Conservation (phyloP, 2,113 vertebrate species). For the Piaya cayana region DNA sequence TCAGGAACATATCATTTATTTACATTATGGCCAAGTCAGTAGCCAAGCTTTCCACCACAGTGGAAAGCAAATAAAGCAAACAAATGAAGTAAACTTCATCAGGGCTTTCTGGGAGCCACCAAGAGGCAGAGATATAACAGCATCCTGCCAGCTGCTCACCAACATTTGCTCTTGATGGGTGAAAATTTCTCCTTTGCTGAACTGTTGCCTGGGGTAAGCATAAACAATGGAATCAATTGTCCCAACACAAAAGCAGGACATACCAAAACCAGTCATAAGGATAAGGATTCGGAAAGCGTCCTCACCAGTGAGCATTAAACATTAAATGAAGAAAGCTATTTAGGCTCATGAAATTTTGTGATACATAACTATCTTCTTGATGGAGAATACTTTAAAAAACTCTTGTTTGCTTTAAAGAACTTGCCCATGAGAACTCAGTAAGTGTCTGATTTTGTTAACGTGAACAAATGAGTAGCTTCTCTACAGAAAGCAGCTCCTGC, state of each 20-base stretch:
- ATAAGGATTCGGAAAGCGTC: not conserved
- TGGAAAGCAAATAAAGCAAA: not conserved
- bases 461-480: not conserved
- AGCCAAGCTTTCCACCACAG: not conserved
- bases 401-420: not conserved
- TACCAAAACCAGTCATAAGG: not conserved
- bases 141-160: not conserved
- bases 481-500: not conserved
- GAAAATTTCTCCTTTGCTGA: not conserved
- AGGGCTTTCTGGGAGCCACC: not conserved
- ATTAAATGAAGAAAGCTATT: not conserved
- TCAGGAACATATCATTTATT: conserved; percentile 26
- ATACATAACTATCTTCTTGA: not conserved
- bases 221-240: not conserved
- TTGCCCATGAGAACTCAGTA: not conserved
- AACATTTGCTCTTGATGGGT: not conserved
- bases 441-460: not conserved
- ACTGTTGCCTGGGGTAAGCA: not conserved
- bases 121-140: not conserved
- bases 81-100: not conserved
- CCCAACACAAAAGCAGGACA: fast-evolving
- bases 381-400: not conserved
- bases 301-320: not conserved
- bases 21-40: not conserved
- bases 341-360: not conserved